Evolutionary conservation across 1,140 invertebrate species (phyloP), one percentile per base, ranked within the genome.

Genomic region (Micrasema longulum): DNA sequence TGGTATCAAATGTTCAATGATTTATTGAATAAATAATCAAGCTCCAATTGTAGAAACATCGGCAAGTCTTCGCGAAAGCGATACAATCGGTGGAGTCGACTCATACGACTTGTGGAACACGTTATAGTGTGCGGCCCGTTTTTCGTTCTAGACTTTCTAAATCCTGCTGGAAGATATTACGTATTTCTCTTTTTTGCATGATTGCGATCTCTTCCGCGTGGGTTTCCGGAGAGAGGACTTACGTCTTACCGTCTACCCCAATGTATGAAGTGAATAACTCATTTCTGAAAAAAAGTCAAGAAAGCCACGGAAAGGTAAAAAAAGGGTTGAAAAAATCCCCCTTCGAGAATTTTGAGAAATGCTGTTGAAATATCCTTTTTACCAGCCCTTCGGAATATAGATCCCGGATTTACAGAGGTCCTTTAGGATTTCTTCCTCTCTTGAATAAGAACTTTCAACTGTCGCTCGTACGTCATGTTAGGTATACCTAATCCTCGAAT

Each of bases 391-490:
- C n/a, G n/a, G n/a, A n/a, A n/a, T 31, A 4, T 23, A 53, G 65
- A 31, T 31, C n/a, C 31, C n/a, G 52, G 26, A 63, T 35, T 45
- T 31, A 43, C 26, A 12, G 20, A 53, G 9, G 23, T 53, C 52
- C 52, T 22, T 23, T 63, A 71, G 70, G 50, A 65, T 60, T 72
- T 72, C 63, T 66, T 55, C 20, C 43, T 43, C 64, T 71, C 47
- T 71, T 64, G 41, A 35, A 53, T 64, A 55, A 65, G 60, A 72
- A 65, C 48, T 72, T 68, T 68, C 45, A 72, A 55, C 63, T 60
- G 36, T 12, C n/a, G n/a, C n/a, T n/a, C n/a, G n/a, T n/a, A n/a
- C n/a, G n/a, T n/a, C n/a, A n/a, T n/a, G n/a, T n/a, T n/a, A n/a
- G n/a, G n/a, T n/a, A n/a, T n/a, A n/a, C n/a, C 43, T 71, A 65